Conservation (phyloP, 1,140 invertebrate species). For the Lepidurus couesii region DNA sequence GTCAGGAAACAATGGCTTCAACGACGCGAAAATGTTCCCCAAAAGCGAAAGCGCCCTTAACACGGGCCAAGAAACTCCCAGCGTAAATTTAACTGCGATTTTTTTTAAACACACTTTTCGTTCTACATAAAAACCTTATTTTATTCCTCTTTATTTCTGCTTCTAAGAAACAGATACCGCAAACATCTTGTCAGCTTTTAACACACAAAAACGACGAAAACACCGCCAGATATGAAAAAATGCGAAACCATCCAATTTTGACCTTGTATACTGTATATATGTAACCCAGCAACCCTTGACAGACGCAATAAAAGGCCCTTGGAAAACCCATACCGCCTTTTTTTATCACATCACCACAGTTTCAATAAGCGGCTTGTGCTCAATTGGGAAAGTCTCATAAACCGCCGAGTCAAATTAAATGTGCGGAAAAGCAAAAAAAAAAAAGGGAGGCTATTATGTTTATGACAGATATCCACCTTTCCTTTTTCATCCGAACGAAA, state of each 20-base stretch:
- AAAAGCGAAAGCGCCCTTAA: constrained; percentile 1
- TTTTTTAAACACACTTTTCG: too few species aligned
- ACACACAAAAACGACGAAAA: not conserved
- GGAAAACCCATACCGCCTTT: not conserved
- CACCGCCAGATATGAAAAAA: not conserved
- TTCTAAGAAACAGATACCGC: too few species aligned
- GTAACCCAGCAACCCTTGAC: not conserved
- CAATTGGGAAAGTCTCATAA: constrained; percentile 6
- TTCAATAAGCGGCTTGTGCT: constrained; percentile 13
- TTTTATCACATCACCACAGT: not conserved
- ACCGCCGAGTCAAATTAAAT: constrained; percentile 5
- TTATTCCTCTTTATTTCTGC: too few species aligned
- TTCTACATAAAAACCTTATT: too few species aligned
- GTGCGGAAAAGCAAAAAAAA: not conserved
- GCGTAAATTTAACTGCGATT: not conserved
- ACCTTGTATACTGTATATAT: not conserved
- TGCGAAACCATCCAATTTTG: not conserved
- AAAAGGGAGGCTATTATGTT: not conserved
- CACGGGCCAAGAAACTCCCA: not conserved
- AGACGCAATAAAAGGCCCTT: not conserved
- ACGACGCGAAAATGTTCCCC: constrained; percentile 1
- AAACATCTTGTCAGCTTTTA: too few species aligned
- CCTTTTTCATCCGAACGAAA: not conserved
- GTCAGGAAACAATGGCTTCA: not conserved
- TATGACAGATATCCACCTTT: not conserved